A percentile compares a stretch with the other conserved stretches of the same genome.
Evolutionary conservation across 2,797 vertebrate genomes (phyloP).

Genomic region (Zenarchopterus dispar): DNA sequence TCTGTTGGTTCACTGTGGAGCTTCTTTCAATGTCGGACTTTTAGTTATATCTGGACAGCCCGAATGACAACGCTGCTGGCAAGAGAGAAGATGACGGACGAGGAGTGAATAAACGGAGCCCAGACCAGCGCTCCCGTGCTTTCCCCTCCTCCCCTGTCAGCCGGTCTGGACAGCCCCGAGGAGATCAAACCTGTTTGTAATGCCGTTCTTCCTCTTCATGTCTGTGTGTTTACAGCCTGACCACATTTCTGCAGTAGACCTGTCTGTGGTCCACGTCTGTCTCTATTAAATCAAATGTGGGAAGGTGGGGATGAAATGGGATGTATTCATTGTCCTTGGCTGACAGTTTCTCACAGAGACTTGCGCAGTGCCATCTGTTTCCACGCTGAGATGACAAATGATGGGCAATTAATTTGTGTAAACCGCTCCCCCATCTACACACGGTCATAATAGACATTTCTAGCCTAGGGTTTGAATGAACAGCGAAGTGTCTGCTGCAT

Average conservation of each 20-base stretch:
- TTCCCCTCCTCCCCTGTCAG: conserved; percentile 60
- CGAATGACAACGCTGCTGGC: conserved; percentile 78
- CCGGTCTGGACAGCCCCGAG: conserved; percentile 68
- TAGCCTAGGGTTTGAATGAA: conserved; percentile 40
- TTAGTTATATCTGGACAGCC: conserved; percentile 64
- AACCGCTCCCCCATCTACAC: conserved; percentile 24
- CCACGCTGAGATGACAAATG: conserved; percentile 66
- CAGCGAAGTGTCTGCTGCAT: conserved; percentile 27
- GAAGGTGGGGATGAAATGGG: conserved; percentile 46
- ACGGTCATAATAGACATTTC: conserved; percentile 44
- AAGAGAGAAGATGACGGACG: conserved; percentile 57
- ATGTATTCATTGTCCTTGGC: conserved; percentile 71
- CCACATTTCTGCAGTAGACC: conserved; percentile 67
- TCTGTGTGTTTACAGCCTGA: conserved; percentile 78
- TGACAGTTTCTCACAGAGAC: conserved; percentile 64
- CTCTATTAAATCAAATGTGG: conserved; percentile 66
- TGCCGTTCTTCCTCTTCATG: conserved; percentile 67
- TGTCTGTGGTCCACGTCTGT: conserved; percentile 70
- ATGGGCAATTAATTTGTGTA: conserved; percentile 72
- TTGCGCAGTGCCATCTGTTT: conserved; percentile 41
- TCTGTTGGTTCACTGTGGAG: conserved; percentile 52
- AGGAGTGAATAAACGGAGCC: conserved; percentile 60
- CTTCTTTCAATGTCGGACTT: conserved; percentile 62
- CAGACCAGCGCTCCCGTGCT: conserved; percentile 26
- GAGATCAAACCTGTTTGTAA: conserved; percentile 80